A percentile compares a stretch with the other conserved stretches of the same genome.
phyloP scores from a whole-genome alignment of 2,888 invertebrate species.

The Synergus gifuensis region DNA sequence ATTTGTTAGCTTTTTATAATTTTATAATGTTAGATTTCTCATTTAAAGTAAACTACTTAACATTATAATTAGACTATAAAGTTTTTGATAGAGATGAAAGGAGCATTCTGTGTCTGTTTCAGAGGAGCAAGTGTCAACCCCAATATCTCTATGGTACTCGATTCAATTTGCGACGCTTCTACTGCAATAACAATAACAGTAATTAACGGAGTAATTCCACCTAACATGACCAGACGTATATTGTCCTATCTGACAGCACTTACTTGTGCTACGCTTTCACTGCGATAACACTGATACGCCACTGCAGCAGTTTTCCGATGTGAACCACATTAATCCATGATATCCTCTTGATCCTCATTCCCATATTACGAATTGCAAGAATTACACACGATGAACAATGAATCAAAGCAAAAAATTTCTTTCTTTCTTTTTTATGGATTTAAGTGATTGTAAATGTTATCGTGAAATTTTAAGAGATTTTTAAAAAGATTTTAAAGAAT shows the following conservation, averaged over 20 bases:
- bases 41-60: not conserved
- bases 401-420: not conserved
- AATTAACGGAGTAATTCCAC: slow-evolving; percentile 56
- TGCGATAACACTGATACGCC: slow-evolving; percentile 12
- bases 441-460: no score
- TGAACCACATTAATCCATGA: slow-evolving; percentile 5
- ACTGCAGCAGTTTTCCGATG: slow-evolving; percentile 20
- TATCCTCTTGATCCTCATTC: not conserved
- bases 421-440: not conserved
- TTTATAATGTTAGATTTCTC: not conserved
- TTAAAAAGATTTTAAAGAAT: no score
- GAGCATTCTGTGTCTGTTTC: not conserved
- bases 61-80: not conserved
- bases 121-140: slow-evolving; percentile 49
- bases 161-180: slow-evolving; percentile 56
- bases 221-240: slow-evolving; percentile 44
- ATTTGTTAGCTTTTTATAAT: no score
- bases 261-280: slow-evolving; percentile 10
- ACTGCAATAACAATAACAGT: slow-evolving; percentile 54
- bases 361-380: not conserved
- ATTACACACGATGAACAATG: not conserved
- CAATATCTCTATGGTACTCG: slow-evolving; percentile 52
- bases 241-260: slow-evolving; percentile 18
- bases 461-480: no score
- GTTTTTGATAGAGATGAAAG: not conserved